Conservation (phyloP, 2,797 vertebrate species). For the Gymnopithys bicolor region DNA sequence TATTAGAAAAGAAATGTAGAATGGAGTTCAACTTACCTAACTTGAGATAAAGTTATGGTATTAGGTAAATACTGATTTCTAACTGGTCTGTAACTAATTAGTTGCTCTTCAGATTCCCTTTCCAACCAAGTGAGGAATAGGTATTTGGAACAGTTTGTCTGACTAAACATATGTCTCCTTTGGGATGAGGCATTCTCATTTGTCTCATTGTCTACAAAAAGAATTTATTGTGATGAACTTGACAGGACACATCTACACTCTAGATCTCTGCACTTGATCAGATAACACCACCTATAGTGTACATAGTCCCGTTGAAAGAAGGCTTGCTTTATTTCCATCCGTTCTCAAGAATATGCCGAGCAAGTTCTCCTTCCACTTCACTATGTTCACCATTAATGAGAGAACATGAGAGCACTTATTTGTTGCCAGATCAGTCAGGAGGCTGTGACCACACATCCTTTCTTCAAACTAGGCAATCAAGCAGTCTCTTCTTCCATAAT, state of each 20-base stretch:
- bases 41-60: neutral
- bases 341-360: neutral
- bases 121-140: neutral
- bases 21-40: neutral
- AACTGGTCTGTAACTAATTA: neutral
- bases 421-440: neutral
- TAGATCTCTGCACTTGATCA: slow-evolving; percentile 48
- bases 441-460: neutral
- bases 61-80: neutral
- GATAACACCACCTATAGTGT: slow-evolving; percentile 38
- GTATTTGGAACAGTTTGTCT: neutral
- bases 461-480: neutral
- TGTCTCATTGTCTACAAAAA: neutral
- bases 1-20: neutral
- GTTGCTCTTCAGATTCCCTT: neutral
- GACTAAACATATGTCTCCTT: neutral
- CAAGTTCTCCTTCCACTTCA: neutral
- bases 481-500: neutral
- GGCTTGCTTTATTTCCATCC: slow-evolving; percentile 20
- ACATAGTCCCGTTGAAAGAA: neutral
- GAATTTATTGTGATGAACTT: neutral
- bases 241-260: slow-evolving; percentile 41
- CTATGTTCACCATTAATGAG: neutral
- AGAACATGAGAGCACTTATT: neutral
- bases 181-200: neutral